These are phyloP conservation scores for Oasisia sp. DNA, from an alignment of 2,888 invertebrate genomes.

Conservation along the genomic window DNA sequence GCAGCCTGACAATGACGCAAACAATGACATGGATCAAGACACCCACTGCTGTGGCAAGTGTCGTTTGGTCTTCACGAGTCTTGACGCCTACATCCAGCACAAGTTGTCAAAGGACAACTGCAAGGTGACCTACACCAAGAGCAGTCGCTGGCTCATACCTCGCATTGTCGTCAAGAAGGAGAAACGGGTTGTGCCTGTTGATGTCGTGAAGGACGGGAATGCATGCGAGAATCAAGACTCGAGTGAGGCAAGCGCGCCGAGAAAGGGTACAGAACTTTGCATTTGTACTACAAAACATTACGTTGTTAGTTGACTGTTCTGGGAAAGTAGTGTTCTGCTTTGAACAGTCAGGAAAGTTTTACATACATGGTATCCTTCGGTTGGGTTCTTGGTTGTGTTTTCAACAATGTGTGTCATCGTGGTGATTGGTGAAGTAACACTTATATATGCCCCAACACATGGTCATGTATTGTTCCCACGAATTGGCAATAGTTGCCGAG, in stretches of 20 bases:
- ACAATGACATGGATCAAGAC: slow-evolving; percentile 23
- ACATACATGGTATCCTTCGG: too few species aligned
- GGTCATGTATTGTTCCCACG: too few species aligned
- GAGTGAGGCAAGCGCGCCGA: neutral
- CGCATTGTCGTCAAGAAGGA: slow-evolving; percentile 42
- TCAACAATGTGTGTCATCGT: too few species aligned
- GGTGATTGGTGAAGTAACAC: too few species aligned
- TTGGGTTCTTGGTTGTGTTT: too few species aligned
- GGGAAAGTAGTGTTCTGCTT: too few species aligned
- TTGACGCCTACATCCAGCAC: slow-evolving; percentile 57
- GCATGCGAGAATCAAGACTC: neutral
- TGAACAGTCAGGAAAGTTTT: too few species aligned
- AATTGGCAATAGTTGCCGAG: too few species aligned
- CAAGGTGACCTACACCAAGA: slow-evolving; percentile 50
- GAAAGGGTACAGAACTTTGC: neutral
- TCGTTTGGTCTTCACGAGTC: slow-evolving; percentile 52
- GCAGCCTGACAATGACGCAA: neutral
- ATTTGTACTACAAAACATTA: neutral
- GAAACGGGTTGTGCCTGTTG: slow-evolving; percentile 40
- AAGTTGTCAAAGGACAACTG: slow-evolving; percentile 59
- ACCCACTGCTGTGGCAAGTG: slow-evolving; percentile 58
- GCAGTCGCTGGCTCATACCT: neutral
- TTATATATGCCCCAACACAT: too few species aligned
- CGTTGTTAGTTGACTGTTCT: too few species aligned
- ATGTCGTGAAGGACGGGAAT: neutral